Evolutionary conservation across 2,797 vertebrate genomes (phyloP), one percentile per base, ranked within the genome.

Genomic region (Botia almorhae): DNA sequence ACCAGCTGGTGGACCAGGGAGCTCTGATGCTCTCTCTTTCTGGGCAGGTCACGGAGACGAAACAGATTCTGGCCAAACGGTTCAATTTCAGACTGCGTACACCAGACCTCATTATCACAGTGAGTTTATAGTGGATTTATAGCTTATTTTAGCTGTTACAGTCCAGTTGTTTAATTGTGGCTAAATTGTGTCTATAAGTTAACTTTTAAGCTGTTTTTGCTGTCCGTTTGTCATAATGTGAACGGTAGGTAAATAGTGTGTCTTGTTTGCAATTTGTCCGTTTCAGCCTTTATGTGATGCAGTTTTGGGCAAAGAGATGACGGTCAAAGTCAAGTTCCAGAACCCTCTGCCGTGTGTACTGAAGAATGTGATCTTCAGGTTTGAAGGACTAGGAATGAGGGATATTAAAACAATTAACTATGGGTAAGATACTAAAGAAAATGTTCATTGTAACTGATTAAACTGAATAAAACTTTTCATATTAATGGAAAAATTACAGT

Each of bases 31-130:
- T 98, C 63, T 96, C 95, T 0, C 71, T 95, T 21, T 91, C 91
- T 13, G 94, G 93, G 67, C 87, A 88, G 78, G 94, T 95, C 87
- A 85, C 0, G 2, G 90, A 95, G 88, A 94, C 94, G n/a, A 80
- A 93, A 46, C 94, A 95, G 83, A 89, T 94, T 75, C 87, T 97
- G 63, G 96, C 95, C 78, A 96, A 92, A 82, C 95, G 96, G 89
- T 95, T 95, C 83, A 94, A 90, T 50, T 98, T 98, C 92, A 92
- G 96, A 39, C 91, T 97, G 51, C 92, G 93, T 0, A 97, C 96
- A 0, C 96, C 96, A 0, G 94, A 96, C 83, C 93, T 98, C 58
- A 91, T 26, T 58, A 92, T 98, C 75, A 90, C 85, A 81, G 96
- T 97, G 87, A 79, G 84, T 81, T 58, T 48, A 12, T 46, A 46